Evolutionary conservation across 2,888 invertebrate species (phyloP).

Genomic region (Sphaerophoria taeniata): DNA sequence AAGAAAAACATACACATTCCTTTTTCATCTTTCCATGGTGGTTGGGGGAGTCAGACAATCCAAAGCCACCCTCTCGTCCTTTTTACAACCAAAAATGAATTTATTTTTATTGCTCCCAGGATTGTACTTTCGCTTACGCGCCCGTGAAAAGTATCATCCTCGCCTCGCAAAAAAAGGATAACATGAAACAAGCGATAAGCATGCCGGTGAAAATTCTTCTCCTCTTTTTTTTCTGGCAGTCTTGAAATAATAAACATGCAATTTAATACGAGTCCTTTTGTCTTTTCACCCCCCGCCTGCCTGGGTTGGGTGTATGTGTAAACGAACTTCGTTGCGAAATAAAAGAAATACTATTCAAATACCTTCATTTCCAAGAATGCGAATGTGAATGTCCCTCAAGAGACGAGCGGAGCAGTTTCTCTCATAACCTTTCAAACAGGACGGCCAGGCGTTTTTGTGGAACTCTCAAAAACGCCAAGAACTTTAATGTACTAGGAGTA

Average conservation of each 20-base stretch:
- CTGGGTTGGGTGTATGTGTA: background rate
- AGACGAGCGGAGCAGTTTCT: constrained; percentile 46
- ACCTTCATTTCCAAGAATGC: constrained; percentile 63
- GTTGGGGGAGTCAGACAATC: background rate
- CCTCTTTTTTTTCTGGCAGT: constrained; percentile 15
- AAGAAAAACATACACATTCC: constrained; percentile 33
- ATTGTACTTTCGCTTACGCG: constrained; percentile 73
- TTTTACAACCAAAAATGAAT: constrained; percentile 70
- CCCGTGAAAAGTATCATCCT: constrained; percentile 66
- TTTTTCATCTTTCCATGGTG: constrained; percentile 36
- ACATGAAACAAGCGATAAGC: constrained; percentile 66
- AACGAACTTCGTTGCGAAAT: constrained; percentile 32
- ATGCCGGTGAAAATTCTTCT: constrained; percentile 27
- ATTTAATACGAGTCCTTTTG: constrained; percentile 69
- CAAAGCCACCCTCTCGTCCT: background rate
- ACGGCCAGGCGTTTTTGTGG: background rate
- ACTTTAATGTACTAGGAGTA: background rate
- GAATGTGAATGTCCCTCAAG: constrained; percentile 66
- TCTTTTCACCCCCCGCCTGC: constrained; percentile 15
- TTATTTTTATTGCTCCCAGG: constrained; percentile 73
- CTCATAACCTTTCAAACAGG: constrained; percentile 38
- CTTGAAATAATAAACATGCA: constrained; percentile 70
- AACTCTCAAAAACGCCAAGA: background rate
- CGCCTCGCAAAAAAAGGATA: constrained; percentile 26
- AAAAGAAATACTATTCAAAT: constrained; percentile 69